Conservation (phyloP, 2,113 vertebrate genomes). For the Nipponia nippon region DNA sequence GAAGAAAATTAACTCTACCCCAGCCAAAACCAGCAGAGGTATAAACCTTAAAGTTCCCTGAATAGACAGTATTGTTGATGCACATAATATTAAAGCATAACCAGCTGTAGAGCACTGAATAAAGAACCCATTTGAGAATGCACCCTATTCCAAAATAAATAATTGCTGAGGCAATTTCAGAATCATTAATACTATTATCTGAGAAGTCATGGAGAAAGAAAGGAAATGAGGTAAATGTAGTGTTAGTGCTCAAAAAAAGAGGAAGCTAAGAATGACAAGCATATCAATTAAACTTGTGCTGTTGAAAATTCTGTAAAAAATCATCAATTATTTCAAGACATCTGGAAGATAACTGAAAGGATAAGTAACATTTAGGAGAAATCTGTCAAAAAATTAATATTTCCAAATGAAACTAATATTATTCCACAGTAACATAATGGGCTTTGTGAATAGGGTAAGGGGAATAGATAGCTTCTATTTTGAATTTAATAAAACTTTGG, state of each 20-base stretch:
- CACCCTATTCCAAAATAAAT: background rate
- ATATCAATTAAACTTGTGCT: background rate
- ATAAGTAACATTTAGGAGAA: background rate
- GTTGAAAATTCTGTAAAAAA: background rate
- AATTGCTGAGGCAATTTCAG: background rate
- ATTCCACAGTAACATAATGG: background rate
- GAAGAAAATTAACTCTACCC: no score
- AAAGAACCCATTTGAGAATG: background rate
- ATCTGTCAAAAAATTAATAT: background rate
- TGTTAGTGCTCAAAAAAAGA: background rate
- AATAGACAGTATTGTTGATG: background rate
- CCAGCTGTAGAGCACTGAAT: background rate
- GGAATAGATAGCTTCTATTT: background rate
- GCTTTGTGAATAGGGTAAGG: background rate
- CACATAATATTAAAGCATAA: background rate
- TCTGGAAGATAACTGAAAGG: background rate
- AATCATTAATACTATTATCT: background rate
- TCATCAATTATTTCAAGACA: background rate
- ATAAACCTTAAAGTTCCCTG: background rate
- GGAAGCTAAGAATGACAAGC: background rate
- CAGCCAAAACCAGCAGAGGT: background rate
- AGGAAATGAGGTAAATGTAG: background rate
- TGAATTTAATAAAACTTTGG: background rate
- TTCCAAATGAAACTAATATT: background rate
- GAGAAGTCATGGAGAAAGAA: background rate